Percentiles rank a stretch among this genome's conserved stretches.
phyloP scores from a whole-genome alignment of 2,797 vertebrate genomes.

The Poecilia velifera region DNA sequence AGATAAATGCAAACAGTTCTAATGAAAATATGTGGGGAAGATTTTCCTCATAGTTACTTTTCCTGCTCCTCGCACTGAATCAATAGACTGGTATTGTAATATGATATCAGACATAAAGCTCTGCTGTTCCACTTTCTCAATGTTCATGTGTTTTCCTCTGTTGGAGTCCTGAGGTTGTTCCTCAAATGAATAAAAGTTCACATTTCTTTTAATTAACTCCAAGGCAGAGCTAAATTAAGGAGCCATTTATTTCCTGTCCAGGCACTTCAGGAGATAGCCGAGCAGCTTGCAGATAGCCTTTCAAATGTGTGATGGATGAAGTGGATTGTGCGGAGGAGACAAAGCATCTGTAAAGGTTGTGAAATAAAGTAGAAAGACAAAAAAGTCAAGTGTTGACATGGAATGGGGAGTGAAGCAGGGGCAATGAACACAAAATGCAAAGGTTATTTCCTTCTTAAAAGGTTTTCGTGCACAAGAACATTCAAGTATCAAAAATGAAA shows the following conservation, averaged over 20 bases:
- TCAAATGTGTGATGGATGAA: conserved; percentile 40
- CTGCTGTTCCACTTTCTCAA: conserved; percentile 6
- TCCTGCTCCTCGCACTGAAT: conserved; percentile 12
- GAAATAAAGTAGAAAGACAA: conserved; percentile 18
- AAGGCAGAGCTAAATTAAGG: conserved; percentile 64
- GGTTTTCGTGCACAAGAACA: neutral
- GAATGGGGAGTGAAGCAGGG: conserved; percentile 9
- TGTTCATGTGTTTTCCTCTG: conserved; percentile 37
- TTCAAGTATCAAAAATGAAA: conserved; percentile 12
- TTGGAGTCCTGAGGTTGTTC: conserved; percentile 27
- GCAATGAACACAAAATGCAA: conserved; percentile 4
- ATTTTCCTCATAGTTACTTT: conserved; percentile 20
- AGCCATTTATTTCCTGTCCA: conserved; percentile 65
- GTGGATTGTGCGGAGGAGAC: conserved; percentile 7
- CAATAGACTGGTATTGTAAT: conserved; percentile 13
- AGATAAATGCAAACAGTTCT: neutral
- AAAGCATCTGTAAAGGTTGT: conserved; percentile 26
- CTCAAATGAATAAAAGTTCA: conserved; percentile 46
- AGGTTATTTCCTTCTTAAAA: conserved; percentile 8
- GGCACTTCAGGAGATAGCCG: conserved; percentile 30
- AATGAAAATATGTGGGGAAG: neutral
- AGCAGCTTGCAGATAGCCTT: conserved; percentile 47
- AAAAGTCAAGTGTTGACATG: conserved; percentile 14
- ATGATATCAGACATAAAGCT: conserved; percentile 19
- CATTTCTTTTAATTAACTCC: conserved; percentile 66